A percentile compares a stretch with the other conserved stretches of the same genome.
These are phyloP conservation scores for Piaya cayana DNA, from an alignment of 2,113 vertebrate species.

Conservation along the genomic window DNA sequence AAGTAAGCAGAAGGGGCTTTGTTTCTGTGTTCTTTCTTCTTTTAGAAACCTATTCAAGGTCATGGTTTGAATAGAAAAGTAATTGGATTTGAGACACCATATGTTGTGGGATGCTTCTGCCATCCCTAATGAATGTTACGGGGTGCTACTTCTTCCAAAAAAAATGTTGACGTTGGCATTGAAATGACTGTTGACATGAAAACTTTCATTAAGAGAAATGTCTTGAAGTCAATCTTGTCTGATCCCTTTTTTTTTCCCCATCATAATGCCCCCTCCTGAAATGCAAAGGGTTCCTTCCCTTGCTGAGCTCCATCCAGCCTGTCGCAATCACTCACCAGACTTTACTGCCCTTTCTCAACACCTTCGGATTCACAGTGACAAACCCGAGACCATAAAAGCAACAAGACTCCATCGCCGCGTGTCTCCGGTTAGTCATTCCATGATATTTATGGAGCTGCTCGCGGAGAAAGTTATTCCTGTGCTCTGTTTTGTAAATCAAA, in stretches of 20 bases:
- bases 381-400: neutral
- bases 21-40: neutral
- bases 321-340: neutral
- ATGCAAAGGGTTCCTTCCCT: neutral
- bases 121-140: constrained; percentile 25
- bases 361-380: constrained; percentile 4
- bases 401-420: neutral
- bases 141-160: neutral
- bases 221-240: neutral
- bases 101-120: constrained; percentile 34
- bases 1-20: neutral
- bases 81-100: constrained; percentile 52
- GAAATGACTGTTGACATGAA: neutral
- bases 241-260: neutral
- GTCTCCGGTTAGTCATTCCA: constrained; percentile 24
- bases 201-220: constrained; percentile 6
- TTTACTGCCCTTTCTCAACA: neutral
- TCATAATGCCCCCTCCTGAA: neutral
- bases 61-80: constrained; percentile 51
- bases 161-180: constrained; percentile 6
- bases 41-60: constrained; percentile 39
- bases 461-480: neutral
- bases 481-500: constrained; percentile 35
- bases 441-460: constrained; percentile 24
- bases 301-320: neutral